phyloP scores from a whole-genome alignment of 2,113 vertebrate species.

The Maylandia zebra region DNA sequence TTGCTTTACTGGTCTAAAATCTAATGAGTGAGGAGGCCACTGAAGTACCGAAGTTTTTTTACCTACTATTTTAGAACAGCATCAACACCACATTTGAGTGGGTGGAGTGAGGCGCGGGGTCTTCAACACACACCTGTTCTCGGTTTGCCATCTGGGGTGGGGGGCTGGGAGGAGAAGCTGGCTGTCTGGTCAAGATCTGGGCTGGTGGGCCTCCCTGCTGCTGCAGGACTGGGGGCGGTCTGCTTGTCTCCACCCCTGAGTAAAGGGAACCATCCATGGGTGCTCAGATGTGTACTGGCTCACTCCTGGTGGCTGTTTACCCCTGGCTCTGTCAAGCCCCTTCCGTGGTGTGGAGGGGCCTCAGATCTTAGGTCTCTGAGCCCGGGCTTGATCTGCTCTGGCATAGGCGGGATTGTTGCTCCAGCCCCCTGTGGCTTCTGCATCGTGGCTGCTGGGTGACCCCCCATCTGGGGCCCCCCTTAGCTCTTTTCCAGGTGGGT shows the following conservation, averaged over 20 bases:
- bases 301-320: not conserved
- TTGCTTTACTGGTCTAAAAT: rapidly evolving
- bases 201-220: not conserved
- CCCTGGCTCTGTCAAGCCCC: no score
- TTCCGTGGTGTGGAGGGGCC: no score
- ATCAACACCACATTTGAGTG: not conserved
- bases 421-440: no score
- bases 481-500: no score
- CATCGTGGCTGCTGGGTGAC: no score
- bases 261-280: not conserved
- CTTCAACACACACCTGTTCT: not conserved
- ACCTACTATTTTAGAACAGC: not conserved
- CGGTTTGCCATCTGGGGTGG: not conserved
- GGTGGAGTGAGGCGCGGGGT: not conserved
- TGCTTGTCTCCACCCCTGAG: not conserved
- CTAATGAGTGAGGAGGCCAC: not conserved
- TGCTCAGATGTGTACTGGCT: not conserved
- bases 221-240: not conserved
- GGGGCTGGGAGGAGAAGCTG: not conserved
- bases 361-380: no score
- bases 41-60: not conserved
- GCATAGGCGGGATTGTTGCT: no score
- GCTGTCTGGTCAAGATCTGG: not conserved
- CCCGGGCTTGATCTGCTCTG: no score
- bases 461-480: no score